Base-by-base conservation (phyloP, 2,113 vertebrate species). In the Vulpes lagopus region DNA sequence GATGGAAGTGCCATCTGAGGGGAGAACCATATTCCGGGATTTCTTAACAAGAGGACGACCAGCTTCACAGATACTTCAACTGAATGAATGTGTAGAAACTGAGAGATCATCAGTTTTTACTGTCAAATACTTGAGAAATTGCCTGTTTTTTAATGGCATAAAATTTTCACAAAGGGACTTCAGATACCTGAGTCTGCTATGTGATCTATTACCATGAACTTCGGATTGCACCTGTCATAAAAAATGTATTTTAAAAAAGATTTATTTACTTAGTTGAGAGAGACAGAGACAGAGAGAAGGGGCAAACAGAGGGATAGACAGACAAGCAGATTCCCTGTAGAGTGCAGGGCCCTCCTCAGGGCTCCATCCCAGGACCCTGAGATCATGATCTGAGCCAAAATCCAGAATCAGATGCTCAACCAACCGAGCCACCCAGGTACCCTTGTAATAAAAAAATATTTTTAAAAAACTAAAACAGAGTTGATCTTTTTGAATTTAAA, bases 121-220 rank as follows among this genome's bases (percentile, higher is more conserved):
- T 89, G 86, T 86, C 73, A 67, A 67, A 82, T 97, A 64, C 91
- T 88, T 91, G 88, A 95, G 88, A 89, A 88, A 83, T 51, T 43
- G 49, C 20, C 65, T 93, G 84, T 25, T 94, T 3, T 57, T 59
- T 91, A 38, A 67, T 22, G 53, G 38, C 59, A 94, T 64, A 43
- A 80, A 80, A 71, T 57, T 38, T 67, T 96, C 23, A 38, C 73
- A 81, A 86, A 93, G 19, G 20, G 23, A 78, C 38, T 81, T 92
- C 15, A 73, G 65, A 80, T 74, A 96, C 93, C 59, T 67, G 9
- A 19, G 27, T 57, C 30, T 78, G 74, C 71, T 30, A 1, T 38
- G 22, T 8, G 25, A 96, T 79, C 73, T 83, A 35, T 74, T 89
- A 82, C 23, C 16, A 86, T 1, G 20, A 82, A 9, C 67, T 94